These are phyloP conservation scores for Poeciliopsis occidentalis DNA, from an alignment of 2,113 vertebrate genomes.

Conservation along the genomic window DNA sequence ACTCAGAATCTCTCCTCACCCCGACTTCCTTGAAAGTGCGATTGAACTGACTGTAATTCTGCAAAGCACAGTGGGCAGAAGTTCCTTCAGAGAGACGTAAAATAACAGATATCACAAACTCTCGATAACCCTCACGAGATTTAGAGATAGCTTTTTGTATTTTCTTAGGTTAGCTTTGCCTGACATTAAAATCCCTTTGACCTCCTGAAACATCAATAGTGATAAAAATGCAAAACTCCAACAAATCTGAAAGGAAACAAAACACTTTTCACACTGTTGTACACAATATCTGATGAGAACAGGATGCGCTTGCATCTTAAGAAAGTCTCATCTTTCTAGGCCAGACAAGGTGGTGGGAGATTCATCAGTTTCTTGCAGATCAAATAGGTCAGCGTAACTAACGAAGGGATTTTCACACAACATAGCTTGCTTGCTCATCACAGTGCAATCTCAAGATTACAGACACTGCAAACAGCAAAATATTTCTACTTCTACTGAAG, in stretches of 20 bases:
- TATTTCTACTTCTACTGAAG: background rate
- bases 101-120: background rate
- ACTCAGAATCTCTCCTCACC: background rate
- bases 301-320: constrained; percentile 12
- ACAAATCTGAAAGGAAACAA: background rate
- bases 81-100: no score
- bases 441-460: constrained; percentile 45
- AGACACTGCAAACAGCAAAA: constrained; percentile 44
- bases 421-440: constrained; percentile 41
- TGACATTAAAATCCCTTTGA: no score
- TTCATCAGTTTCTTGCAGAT: constrained; percentile 71
- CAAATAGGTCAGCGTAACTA: constrained; percentile 78
- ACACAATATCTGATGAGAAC: background rate
- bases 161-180: no score
- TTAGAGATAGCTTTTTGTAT: no score
- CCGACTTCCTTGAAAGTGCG: background rate
- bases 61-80: no score
- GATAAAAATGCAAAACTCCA: no score
- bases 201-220: no score
- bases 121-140: background rate
- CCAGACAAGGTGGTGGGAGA: constrained; percentile 68
- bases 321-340: constrained; percentile 66
- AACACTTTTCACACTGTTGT: background rate
- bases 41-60: background rate
- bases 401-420: constrained; percentile 34